phyloP scores from a whole-genome alignment of 2,888 invertebrate species.

The Rhingia campestris region DNA sequence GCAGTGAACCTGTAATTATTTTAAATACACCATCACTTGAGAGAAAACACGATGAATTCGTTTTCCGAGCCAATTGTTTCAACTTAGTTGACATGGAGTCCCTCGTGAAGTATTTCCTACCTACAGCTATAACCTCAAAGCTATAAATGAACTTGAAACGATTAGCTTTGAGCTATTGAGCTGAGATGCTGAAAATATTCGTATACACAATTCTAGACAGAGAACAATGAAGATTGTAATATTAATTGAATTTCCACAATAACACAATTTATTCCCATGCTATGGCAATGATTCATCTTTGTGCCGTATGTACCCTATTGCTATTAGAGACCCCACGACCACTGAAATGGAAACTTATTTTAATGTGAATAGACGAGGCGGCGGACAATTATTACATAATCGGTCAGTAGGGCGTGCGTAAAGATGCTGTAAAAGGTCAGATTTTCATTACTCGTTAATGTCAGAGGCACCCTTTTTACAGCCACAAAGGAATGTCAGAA shows the following conservation, averaged over 20 bases:
- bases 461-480: background rate
- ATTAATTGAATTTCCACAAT: slow-evolving; percentile 71
- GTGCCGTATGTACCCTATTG: background rate
- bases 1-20: slow-evolving; percentile 41
- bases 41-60: slow-evolving; percentile 5
- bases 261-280: slow-evolving; percentile 65
- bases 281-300: slow-evolving; percentile 56
- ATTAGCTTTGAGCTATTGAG: slow-evolving; percentile 13
- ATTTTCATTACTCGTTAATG: slow-evolving; percentile 39
- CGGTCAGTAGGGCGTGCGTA: slow-evolving; percentile 51
- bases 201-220: slow-evolving; percentile 3
- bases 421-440: slow-evolving; percentile 58
- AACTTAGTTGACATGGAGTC: slow-evolving; percentile 28
- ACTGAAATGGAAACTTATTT: slow-evolving; percentile 53
- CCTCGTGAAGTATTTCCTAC: background rate
- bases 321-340: background rate
- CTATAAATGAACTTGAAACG: slow-evolving; percentile 42
- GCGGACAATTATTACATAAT: slow-evolving; percentile 48
- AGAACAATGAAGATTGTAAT: slow-evolving; percentile 64
- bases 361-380: slow-evolving; percentile 15
- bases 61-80: slow-evolving; percentile 42
- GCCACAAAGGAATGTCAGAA: slow-evolving; percentile 17
- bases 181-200: slow-evolving; percentile 46
- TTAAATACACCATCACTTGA: slow-evolving; percentile 12
- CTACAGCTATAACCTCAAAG: slow-evolving; percentile 37